These are phyloP conservation scores for Oncorhynchus kisutch DNA, from an alignment of 2,113 vertebrate species.

Conservation along the genomic window DNA sequence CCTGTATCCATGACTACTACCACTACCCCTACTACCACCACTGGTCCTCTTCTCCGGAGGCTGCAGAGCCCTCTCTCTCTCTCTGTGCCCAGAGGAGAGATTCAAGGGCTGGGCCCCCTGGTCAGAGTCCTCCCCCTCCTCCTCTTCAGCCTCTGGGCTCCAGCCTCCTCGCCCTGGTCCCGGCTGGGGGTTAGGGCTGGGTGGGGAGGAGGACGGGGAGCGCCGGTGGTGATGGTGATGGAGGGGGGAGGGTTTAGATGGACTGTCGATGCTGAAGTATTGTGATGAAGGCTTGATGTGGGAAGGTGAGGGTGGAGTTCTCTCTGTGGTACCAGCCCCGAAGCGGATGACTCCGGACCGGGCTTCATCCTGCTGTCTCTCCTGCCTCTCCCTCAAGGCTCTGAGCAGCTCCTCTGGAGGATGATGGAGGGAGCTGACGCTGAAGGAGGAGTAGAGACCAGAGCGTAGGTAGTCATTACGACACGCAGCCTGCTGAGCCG, in stretches of 20 bases:
- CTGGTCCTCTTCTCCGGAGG: constrained; percentile 55
- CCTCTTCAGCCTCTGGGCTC: constrained; percentile 73
- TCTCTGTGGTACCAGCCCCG: constrained; percentile 79
- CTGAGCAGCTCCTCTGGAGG: constrained; percentile 79
- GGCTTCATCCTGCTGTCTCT: constrained; percentile 64
- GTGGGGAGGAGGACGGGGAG: constrained; percentile 67
- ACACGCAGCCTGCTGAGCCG: constrained; percentile 68
- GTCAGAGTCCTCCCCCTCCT: constrained; percentile 76
- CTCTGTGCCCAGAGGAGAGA: constrained; percentile 89
- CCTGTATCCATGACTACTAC: constrained; percentile 54
- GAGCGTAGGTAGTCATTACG: constrained; percentile 90
- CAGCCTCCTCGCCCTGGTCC: constrained; percentile 78
- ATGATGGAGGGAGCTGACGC: constrained; percentile 87
- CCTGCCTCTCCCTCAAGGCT: constrained; percentile 75
- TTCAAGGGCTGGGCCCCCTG: constrained; percentile 88
- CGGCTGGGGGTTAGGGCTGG: constrained; percentile 70
- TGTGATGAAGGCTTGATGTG: constrained; percentile 20
- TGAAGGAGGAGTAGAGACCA: constrained; percentile 91
- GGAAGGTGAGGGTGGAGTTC: constrained; percentile 74
- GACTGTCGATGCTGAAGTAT: constrained; percentile 67
- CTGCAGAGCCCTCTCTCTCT: constrained; percentile 81
- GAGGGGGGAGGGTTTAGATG: constrained; percentile 78
- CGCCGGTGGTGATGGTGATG: constrained; percentile 57
- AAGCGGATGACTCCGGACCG: constrained; percentile 90
- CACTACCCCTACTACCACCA: constrained; percentile 29